A percentile compares a stretch with the other conserved stretches of the same genome.
Evolutionary conservation across 2,113 vertebrate genomes (phyloP).

Genomic region (human): DNA sequence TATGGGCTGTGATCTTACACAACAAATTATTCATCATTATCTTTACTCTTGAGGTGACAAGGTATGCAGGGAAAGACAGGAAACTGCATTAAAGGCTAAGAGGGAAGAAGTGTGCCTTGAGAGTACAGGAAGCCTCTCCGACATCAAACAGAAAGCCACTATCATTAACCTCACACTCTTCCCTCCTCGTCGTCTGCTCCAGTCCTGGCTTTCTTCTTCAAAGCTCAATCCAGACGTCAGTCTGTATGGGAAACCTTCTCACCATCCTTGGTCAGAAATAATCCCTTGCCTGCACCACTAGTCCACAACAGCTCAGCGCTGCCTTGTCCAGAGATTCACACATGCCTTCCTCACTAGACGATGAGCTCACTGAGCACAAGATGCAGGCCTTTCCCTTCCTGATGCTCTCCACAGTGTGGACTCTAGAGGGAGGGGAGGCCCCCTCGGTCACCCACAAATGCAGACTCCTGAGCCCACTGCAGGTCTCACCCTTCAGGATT

Average conservation of each 20-base stretch:
- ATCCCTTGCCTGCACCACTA: rapidly evolving
- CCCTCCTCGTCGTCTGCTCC: neutral
- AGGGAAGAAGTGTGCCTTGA: neutral
- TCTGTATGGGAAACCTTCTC: neutral
- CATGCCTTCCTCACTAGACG: neutral
- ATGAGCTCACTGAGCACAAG: neutral
- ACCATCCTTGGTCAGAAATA: rapidly evolving
- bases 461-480: neutral
- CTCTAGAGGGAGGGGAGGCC: neutral
- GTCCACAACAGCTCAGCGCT: neutral
- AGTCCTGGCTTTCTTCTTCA: neutral
- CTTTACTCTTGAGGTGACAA: neutral
- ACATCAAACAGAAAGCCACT: neutral
- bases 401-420: neutral
- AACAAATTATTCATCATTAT: neutral
- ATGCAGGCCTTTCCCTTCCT: neutral
- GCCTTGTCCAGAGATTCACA: neutral
- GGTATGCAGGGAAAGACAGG: neutral
- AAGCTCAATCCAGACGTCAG: neutral
- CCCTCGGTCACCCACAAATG: rapidly evolving
- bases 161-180: neutral
- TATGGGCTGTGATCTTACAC: rapidly evolving
- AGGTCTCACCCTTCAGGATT: neutral
- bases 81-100: neutral
- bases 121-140: neutral